These are phyloP conservation scores for Yponomeuta evonymella DNA, from an alignment of 2,888 invertebrate genomes.

Conservation along the genomic window DNA sequence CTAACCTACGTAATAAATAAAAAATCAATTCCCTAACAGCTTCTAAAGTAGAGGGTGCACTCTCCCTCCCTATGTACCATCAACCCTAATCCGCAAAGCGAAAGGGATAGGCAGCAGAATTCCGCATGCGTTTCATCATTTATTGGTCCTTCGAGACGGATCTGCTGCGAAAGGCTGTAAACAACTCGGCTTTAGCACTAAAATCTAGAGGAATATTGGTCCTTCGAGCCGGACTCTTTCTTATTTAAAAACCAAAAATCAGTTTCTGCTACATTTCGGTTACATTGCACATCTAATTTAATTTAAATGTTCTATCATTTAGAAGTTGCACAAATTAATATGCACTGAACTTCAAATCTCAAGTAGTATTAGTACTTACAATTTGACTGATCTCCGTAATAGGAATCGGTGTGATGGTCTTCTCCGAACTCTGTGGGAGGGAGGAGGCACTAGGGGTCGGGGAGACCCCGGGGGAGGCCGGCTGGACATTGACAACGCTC, in stretches of 20 bases:
- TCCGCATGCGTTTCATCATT: not conserved
- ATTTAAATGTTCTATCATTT: not conserved
- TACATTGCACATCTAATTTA: too few species aligned
- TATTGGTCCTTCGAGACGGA: not conserved
- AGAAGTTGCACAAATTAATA: not conserved
- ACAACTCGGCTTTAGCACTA: too few species aligned
- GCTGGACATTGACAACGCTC: slow-evolving; percentile 77
- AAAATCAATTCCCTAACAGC: slow-evolving; percentile 15
- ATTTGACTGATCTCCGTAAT: slow-evolving; percentile 82
- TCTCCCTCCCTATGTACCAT: not conserved
- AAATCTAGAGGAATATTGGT: not conserved
- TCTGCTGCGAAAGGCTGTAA: not conserved
- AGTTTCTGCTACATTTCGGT: too few species aligned
- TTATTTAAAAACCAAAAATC: not conserved
- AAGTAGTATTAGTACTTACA: slow-evolving; percentile 61
- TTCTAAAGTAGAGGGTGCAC: slow-evolving; percentile 10
- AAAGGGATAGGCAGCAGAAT: not conserved
- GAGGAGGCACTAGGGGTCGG: slow-evolving; percentile 79
- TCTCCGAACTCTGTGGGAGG: slow-evolving; percentile 74
- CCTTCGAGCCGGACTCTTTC: not conserved
- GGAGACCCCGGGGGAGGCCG: slow-evolving; percentile 73
- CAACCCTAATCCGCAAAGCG: not conserved
- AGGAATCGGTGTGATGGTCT: slow-evolving; percentile 75
- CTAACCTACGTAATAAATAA: slow-evolving; percentile 4
- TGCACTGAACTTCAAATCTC: not conserved